Base-by-base conservation (phyloP, 2,888 invertebrate species). In the Sphaerophoria rueppellii region DNA sequence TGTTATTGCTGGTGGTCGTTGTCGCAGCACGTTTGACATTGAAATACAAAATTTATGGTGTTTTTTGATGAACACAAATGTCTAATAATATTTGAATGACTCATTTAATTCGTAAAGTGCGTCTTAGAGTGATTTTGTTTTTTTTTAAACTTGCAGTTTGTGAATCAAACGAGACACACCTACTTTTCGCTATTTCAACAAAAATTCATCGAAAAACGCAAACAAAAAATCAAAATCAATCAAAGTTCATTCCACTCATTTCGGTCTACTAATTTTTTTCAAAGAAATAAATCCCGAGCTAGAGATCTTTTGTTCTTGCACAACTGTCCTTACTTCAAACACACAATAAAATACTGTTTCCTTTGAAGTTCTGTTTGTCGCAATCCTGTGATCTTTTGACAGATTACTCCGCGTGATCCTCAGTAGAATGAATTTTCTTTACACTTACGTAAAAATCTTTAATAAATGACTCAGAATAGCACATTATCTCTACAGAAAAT, bases 401-500 rank as follows among this genome's bases (percentile, higher is more conserved):
- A 75, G 78, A 79, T 67, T 67, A 32, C 61, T 81, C 77, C 70
- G 73, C 76, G 81, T 77, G 85, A 76, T 77, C 63, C 70, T 67
- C 73, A 76, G 80, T 85, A 72, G 58, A 61, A 32, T 61, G 16
- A 54, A 34, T 16, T 35, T 35, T 50, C 14, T 12, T 9, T 43
- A 34, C 35, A 12, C 24, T 24, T 48, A 46, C 34, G 4, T 35
- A 5, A n/a, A 65, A 35, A 12, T 48, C 35, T 67, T 54, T n/a
- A n/a, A 7, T 70, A 11, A 43, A 40, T 85, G 85, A 81, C 76
- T 81, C 76, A 75, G 72, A 61, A 46, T 69, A 48, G 63, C 48
- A 16, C 24, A 40, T 2, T 24, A 24, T 24, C 24, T 24, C 24
- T 2, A 24, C 55, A 71, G 34, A 71, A 65, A 57, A 76, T 85